Conservation (phyloP, 1,140 invertebrate genomes). For the Zelostemma sp. region DNA sequence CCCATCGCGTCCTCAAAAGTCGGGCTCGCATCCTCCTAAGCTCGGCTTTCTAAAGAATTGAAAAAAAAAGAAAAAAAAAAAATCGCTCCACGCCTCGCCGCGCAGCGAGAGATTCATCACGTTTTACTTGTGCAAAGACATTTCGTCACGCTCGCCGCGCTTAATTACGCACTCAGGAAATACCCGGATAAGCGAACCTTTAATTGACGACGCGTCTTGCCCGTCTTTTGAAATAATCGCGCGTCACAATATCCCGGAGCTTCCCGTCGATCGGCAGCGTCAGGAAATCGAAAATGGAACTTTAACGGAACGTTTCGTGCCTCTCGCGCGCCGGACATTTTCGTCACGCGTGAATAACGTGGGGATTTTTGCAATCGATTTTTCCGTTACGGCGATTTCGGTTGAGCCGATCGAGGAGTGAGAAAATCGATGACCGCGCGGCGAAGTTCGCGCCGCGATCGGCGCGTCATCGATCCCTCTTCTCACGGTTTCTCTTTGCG, state of each 20-base stretch:
- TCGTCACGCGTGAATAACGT: too few species aligned
- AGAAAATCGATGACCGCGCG: too few species aligned
- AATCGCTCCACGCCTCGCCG: conserved; percentile 27
- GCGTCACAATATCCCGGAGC: too few species aligned
- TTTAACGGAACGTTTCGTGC: too few species aligned
- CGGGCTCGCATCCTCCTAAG: conserved; percentile 31
- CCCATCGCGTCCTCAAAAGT: conserved; percentile 24
- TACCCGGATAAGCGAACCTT: conserved; percentile 12
- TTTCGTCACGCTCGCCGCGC: conserved; percentile 43
- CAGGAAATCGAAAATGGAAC: too few species aligned
- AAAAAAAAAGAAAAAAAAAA: too few species aligned
- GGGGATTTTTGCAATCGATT: too few species aligned
- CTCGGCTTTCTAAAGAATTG: conserved; percentile 43
- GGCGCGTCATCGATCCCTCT: conserved; percentile 59
- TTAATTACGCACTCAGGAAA: conserved; percentile 38
- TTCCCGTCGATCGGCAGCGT: background rate
- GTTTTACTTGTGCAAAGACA: conserved; percentile 30
- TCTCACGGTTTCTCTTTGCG: conserved; percentile 62
- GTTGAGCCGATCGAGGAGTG: too few species aligned
- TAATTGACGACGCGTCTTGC: conserved; percentile 23
- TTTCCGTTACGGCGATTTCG: too few species aligned
- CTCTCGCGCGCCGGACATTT: background rate
- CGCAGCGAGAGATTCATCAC: conserved; percentile 32
- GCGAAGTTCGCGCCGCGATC: conserved; percentile 15
- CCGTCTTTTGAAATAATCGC: background rate